These are phyloP conservation scores for Imbricaverruca yamaguchii DNA, from an alignment of 2,888 invertebrate genomes.

Conservation along the genomic window DNA sequence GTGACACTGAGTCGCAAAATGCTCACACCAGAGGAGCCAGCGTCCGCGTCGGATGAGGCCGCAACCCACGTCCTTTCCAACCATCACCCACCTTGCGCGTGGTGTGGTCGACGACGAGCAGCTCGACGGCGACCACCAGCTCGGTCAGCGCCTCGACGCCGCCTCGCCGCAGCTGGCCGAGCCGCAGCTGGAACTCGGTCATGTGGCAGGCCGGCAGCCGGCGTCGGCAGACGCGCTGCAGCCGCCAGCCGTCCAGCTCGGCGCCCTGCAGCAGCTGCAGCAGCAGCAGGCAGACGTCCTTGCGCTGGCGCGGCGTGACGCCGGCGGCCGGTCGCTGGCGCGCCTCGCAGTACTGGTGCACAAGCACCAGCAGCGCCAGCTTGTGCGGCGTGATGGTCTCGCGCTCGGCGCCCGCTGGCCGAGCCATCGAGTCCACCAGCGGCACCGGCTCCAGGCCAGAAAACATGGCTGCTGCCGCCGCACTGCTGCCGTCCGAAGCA, in stretches of 20 bases:
- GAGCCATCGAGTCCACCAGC: not conserved
- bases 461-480: not conserved
- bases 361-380: slow-evolving; percentile 3
- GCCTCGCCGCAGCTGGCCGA: not conserved
- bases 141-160: slow-evolving; percentile 7
- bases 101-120: not conserved
- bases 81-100: too few species aligned
- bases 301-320: slow-evolving; percentile 51
- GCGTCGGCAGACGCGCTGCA: not conserved
- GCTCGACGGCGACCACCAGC: slow-evolving; percentile 10
- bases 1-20: too few species aligned
- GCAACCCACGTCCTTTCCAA: too few species aligned
- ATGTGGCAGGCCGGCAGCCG: not conserved
- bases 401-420: not conserved
- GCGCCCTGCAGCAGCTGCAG: slow-evolving; percentile 64
- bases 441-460: not conserved
- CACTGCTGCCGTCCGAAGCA: too few species aligned
- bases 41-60: too few species aligned
- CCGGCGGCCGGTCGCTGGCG: not conserved
- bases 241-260: not conserved
- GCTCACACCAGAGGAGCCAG: too few species aligned
- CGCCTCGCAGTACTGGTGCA: not conserved
- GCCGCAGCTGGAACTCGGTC: not conserved
- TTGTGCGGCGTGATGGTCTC: slow-evolving; percentile 11
- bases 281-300: slow-evolving; percentile 71